A percentile compares a stretch with the other conserved stretches of the same genome.
Evolutionary conservation across 1,140 invertebrate genomes (phyloP).

Genomic region (Arion vulgaris): DNA sequence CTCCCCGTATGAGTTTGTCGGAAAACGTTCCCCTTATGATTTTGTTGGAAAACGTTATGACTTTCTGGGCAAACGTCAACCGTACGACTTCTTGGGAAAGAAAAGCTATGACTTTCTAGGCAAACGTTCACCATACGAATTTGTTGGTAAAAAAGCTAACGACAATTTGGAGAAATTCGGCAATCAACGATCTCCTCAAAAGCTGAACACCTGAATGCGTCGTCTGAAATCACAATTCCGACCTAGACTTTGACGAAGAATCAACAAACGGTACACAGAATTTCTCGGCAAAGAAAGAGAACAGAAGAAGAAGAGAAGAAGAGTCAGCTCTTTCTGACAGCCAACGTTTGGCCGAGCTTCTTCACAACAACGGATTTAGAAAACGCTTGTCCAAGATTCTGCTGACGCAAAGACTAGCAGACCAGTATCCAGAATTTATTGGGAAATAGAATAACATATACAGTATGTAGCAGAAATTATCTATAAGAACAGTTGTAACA

Average conservation of each 20-base stretch:
- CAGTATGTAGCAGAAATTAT: too few species aligned
- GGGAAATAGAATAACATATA: conserved; percentile 25
- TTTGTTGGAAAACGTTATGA: background rate
- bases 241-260: too few species aligned
- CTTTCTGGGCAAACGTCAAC: too few species aligned
- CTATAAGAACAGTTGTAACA: too few species aligned
- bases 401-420: background rate
- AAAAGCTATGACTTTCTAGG: background rate
- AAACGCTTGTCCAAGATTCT: conserved; percentile 1
- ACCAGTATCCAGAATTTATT: conserved; percentile 9
- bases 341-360: conserved; percentile 3
- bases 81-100: conserved; percentile 5
- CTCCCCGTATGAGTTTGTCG: too few species aligned
- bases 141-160: conserved; percentile 13
- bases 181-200: background rate
- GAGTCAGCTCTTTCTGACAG: background rate
- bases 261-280: conserved; percentile 11
- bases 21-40: too few species aligned
- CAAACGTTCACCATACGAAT: background rate
- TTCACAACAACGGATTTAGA: background rate
- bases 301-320: background rate
- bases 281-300: conserved; percentile 21
- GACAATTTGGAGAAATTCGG: conserved; percentile 10
- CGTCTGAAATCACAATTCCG: background rate
- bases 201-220: background rate